These are phyloP conservation scores for Pandion haliaetus DNA, from an alignment of 2,113 vertebrate genomes.

Conservation along the genomic window DNA sequence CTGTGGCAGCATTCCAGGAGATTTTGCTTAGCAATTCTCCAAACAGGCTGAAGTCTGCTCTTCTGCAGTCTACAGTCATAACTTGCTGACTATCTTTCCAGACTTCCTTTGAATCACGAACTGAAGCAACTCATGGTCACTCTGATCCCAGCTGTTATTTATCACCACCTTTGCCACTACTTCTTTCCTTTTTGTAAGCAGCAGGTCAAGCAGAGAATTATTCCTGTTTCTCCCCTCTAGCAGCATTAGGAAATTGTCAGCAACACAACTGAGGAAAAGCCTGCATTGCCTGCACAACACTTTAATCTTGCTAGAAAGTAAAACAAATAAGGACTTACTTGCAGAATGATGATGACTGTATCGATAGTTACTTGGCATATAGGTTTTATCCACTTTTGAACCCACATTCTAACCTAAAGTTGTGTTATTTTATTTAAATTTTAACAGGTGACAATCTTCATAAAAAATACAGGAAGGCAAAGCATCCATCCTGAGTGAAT, in stretches of 20 bases:
- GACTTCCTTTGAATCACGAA: not conserved
- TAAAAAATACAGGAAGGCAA: not conserved
- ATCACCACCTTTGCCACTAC: not conserved
- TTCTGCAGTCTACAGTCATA: not conserved
- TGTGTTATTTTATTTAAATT: not conserved
- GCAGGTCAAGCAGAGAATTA: not conserved
- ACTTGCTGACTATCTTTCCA: not conserved
- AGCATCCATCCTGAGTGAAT: not conserved
- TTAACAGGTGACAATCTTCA: not conserved
- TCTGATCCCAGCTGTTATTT: not conserved
- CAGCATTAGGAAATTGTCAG: not conserved
- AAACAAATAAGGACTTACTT: not conserved
- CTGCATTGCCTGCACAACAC: not conserved
- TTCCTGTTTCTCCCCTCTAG: not conserved
- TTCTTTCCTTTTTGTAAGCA: not conserved
- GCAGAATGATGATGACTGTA: not conserved
- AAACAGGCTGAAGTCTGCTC: not conserved
- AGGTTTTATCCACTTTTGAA: not conserved
- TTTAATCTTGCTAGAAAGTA: not conserved
- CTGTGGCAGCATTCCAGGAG: not conserved
- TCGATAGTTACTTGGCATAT: not conserved
- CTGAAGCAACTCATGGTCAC: not conserved
- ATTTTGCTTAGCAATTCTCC: not conserved
- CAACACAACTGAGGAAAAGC: not conserved
- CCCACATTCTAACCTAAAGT: not conserved